A percentile compares a stretch with the other conserved stretches of the same genome.
Conservation (phyloP, 2,113 vertebrate genomes). For the Marcusenius ussheri region DNA sequence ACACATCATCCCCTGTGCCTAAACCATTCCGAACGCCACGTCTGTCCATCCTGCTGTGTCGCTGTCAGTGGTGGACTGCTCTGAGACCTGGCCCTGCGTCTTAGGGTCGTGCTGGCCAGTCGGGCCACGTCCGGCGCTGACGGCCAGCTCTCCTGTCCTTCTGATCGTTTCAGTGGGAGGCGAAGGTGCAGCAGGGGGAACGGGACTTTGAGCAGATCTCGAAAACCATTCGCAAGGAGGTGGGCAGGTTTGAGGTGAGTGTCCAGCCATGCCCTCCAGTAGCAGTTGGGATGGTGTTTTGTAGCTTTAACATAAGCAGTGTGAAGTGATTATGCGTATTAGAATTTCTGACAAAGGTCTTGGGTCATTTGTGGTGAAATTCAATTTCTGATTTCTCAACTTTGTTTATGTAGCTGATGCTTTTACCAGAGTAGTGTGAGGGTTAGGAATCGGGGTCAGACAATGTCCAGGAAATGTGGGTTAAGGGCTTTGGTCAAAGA, state of each 20-base stretch:
- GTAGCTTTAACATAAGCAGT: background rate
- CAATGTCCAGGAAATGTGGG: background rate
- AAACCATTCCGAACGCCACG: background rate
- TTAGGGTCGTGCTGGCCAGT: background rate
- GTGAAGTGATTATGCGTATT: background rate
- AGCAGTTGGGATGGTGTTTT: too few species aligned
- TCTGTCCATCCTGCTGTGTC: background rate
- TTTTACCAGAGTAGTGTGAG: background rate
- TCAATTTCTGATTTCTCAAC: background rate
- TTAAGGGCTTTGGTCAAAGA: background rate
- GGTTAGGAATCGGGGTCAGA: background rate
- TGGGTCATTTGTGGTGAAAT: background rate
- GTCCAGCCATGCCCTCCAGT: slow-evolving; percentile 9
- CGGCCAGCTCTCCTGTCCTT: background rate
- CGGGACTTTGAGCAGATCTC: slow-evolving; percentile 97
- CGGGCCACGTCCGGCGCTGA: background rate
- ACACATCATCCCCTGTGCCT: background rate
- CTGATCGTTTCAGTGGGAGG: slow-evolving; percentile 78
- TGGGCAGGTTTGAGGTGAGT: slow-evolving; percentile 89
- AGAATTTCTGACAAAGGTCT: background rate
- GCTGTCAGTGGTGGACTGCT: background rate
- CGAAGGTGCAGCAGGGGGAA: slow-evolving; percentile 92
- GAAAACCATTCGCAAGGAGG: slow-evolving; percentile 93
- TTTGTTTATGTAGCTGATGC: background rate
- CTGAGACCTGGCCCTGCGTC: background rate